A percentile compares a stretch with the other conserved stretches of the same genome.
These are phyloP conservation scores for Acanthoscelides obtectus DNA, from an alignment of 2,888 invertebrate genomes.

Conservation along the genomic window DNA sequence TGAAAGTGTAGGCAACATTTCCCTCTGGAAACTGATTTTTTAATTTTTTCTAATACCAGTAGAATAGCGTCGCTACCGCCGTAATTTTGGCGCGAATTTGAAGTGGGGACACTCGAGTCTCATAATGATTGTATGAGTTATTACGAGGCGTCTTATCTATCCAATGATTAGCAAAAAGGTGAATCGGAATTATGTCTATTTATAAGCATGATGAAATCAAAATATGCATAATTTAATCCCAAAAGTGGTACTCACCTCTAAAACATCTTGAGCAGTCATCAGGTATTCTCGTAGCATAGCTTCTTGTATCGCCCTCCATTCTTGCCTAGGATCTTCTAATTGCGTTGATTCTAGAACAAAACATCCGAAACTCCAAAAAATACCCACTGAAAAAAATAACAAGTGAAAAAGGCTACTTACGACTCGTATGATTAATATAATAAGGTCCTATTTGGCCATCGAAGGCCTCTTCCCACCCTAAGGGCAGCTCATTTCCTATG, in stretches of 20 bases:
- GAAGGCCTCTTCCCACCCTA: conserved; percentile 96
- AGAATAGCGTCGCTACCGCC: too few relatives aligned
- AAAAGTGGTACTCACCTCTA: conserved; percentile 64
- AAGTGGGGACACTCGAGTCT: too few relatives aligned
- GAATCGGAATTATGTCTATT: too few relatives aligned
- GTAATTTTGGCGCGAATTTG: too few relatives aligned
- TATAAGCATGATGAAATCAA: too few relatives aligned
- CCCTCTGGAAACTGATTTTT: too few relatives aligned
- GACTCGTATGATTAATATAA: conserved; percentile 95
- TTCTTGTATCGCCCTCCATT: conserved; percentile 96
- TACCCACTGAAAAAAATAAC: not conserved
- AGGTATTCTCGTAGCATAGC: conserved; percentile 96
- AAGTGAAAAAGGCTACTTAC: conserved; percentile 57
- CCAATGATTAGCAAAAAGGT: too few relatives aligned
- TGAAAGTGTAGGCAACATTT: too few relatives aligned
- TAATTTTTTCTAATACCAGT: too few relatives aligned
- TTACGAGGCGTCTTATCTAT: too few relatives aligned
- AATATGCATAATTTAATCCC: too few relatives aligned
- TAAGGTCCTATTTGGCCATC: conserved; percentile 93
- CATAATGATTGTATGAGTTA: too few relatives aligned
- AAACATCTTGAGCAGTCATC: conserved; percentile 89
- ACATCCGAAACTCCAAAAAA: conserved; percentile 33
- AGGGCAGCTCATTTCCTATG: conserved; percentile 93
- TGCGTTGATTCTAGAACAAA: conserved; percentile 81
- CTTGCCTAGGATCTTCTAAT: conserved; percentile 91